A percentile compares a stretch with the other conserved stretches of the same genome.
Evolutionary conservation across 2,797 vertebrate species (phyloP).

Genomic region (Sebastes hubbsi): DNA sequence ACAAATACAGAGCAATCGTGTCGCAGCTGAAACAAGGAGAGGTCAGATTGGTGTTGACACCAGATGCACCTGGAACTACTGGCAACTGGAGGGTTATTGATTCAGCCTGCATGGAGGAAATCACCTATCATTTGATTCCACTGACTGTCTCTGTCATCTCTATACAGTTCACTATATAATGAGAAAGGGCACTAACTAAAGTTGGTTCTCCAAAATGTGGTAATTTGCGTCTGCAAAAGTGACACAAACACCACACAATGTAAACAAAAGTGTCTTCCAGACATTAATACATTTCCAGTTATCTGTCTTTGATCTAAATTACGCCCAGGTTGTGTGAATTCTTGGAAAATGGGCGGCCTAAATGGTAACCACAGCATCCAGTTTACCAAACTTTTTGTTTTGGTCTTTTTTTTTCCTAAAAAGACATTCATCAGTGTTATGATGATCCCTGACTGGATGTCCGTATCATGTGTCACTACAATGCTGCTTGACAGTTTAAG

Average conservation of each 20-base stretch:
- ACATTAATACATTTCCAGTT: background rate
- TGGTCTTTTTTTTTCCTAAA: background rate
- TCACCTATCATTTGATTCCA: background rate
- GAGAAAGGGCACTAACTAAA: too few species aligned
- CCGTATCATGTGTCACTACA: background rate
- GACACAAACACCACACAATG: background rate
- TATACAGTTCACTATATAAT: background rate
- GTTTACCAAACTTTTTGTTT: background rate
- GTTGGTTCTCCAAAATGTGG: too few species aligned
- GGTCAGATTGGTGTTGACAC: constrained; percentile 13
- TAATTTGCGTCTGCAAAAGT: too few species aligned
- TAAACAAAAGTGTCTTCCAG: background rate
- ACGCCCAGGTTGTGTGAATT: background rate
- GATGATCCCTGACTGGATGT: background rate
- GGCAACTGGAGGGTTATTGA: background rate
- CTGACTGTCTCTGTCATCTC: background rate
- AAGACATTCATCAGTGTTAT: background rate
- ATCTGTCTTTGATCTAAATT: background rate
- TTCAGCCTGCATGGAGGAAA: background rate
- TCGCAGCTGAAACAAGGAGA: constrained; percentile 6
- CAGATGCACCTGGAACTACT: background rate
- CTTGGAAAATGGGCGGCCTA: background rate
- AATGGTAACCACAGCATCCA: background rate
- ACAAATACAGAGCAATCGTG: constrained; percentile 25
- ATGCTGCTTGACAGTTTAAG: background rate